phyloP scores from a whole-genome alignment of 2,113 vertebrate species.

The Cettia cetti region DNA sequence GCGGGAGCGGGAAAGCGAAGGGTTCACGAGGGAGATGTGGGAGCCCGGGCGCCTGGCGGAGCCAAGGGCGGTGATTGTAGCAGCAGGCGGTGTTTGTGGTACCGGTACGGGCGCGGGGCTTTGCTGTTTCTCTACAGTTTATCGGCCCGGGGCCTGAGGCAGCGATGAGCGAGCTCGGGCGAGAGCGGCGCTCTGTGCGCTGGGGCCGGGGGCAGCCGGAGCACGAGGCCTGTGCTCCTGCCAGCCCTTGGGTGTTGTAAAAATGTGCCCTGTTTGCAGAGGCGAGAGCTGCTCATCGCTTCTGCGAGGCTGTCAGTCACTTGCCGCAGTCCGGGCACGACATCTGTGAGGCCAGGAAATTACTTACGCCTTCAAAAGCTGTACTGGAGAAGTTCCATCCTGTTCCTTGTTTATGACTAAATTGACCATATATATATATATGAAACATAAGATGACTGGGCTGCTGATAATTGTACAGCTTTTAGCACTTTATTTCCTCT shows the following conservation, averaged over 20 bases:
- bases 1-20: neutral
- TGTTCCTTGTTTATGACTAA: neutral
- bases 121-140: neutral
- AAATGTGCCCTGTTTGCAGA: accelerated
- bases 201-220: neutral
- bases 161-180: accelerated
- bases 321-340: accelerated
- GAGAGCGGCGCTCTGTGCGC: no score
- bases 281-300: accelerated
- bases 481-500: neutral
- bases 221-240: accelerated
- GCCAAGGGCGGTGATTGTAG: accelerated
- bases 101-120: neutral
- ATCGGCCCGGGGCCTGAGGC: neutral
- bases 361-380: neutral
- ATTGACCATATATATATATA: accelerated
- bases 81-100: neutral
- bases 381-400: accelerated
- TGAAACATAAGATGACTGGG: neutral
- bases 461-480: neutral
- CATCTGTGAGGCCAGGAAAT: neutral
- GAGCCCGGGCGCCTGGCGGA: neutral
- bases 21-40: neutral
- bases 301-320: neutral
- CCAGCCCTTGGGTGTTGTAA: accelerated